A percentile compares a stretch with the other conserved stretches of the same genome.
Evolutionary conservation across 1,140 invertebrate species (phyloP).

Genomic region (Agrilus planipennis): DNA sequence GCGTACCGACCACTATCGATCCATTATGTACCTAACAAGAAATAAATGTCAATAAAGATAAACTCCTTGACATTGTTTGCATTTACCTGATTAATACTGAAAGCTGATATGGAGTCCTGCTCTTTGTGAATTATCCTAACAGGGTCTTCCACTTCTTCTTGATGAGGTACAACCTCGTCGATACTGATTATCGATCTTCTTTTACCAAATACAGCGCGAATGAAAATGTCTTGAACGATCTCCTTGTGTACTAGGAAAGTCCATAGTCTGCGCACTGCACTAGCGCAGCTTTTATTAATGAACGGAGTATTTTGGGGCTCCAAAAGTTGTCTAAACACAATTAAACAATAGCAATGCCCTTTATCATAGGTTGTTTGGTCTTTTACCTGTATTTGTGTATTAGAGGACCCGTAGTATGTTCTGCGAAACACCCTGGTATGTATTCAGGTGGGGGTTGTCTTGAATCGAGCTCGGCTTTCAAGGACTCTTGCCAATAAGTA

Average conservation of each 20-base stretch:
- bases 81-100: conserved; percentile 88
- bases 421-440: conserved; percentile 73
- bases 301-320: conserved; percentile 95
- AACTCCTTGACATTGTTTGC: too few relatives aligned
- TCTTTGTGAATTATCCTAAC: conserved; percentile 97
- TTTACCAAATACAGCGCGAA: conserved; percentile 86
- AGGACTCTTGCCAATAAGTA: conserved; percentile 75
- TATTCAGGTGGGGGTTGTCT: conserved; percentile 63
- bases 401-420: conserved; percentile 58
- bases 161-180: conserved; percentile 30
- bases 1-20: conserved; percentile 82
- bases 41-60: too few relatives aligned
- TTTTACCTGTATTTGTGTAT: conserved; percentile 78
- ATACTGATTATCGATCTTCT: conserved; percentile 39
- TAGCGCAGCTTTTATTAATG: conserved; percentile 58
- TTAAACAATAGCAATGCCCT: not conserved
- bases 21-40: conserved; percentile 72
- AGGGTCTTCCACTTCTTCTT: conserved; percentile 50
- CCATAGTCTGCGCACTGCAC: conserved; percentile 83
- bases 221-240: conserved; percentile 86
- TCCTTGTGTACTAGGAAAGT: conserved; percentile 88
- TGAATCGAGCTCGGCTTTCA: conserved; percentile 61
- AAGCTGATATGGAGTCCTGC: conserved; percentile 95
- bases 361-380: not conserved
- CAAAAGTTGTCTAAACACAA: conserved; percentile 43